These are phyloP conservation scores for Periophthalmus magnuspinnatus DNA, from an alignment of 2,797 vertebrate genomes.

Conservation along the genomic window DNA sequence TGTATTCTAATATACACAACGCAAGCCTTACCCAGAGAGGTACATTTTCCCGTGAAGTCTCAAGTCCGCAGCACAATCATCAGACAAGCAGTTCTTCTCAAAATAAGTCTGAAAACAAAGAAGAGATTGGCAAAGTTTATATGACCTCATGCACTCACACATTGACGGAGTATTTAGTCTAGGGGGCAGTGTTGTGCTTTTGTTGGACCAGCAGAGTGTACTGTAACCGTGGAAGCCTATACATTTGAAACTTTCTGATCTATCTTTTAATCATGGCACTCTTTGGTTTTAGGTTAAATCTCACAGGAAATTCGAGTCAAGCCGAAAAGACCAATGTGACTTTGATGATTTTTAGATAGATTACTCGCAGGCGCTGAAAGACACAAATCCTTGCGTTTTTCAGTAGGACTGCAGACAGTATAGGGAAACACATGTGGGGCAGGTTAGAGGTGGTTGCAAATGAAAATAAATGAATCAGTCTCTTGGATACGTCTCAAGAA, in stretches of 20 bases:
- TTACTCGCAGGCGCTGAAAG: conserved; percentile 51
- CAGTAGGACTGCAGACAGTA: conserved; percentile 38
- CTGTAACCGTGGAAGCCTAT: conserved; percentile 13
- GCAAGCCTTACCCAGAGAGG: conserved; percentile 85
- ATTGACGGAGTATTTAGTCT: conserved; percentile 34
- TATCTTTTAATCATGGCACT: conserved; percentile 32
- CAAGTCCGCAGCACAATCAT: conserved; percentile 95
- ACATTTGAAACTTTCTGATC: conserved; percentile 32
- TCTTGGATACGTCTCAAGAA: conserved; percentile 67
- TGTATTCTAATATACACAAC: conserved; percentile 6
- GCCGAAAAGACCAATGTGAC: conserved; percentile 24
- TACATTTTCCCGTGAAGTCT: conserved; percentile 88
- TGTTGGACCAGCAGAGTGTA: conserved; percentile 16
- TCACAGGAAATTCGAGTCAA: conserved; percentile 49
- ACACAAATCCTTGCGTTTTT: conserved; percentile 41
- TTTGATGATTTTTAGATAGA: conserved; percentile 47
- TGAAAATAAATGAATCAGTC: conserved; percentile 71
- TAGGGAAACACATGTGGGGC: conserved; percentile 58
- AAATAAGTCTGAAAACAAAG: conserved; percentile 87
- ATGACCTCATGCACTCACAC: conserved; percentile 55
- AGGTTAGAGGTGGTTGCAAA: conserved; percentile 65
- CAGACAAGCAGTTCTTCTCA: conserved; percentile 96
- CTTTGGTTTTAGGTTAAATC: conserved; percentile 30
- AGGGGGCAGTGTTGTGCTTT: conserved; percentile 73
- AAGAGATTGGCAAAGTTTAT: conserved; percentile 51